Evolutionary conservation across 2,888 invertebrate species (phyloP).

Genomic region (Rhaphigaster nebulosa): DNA sequence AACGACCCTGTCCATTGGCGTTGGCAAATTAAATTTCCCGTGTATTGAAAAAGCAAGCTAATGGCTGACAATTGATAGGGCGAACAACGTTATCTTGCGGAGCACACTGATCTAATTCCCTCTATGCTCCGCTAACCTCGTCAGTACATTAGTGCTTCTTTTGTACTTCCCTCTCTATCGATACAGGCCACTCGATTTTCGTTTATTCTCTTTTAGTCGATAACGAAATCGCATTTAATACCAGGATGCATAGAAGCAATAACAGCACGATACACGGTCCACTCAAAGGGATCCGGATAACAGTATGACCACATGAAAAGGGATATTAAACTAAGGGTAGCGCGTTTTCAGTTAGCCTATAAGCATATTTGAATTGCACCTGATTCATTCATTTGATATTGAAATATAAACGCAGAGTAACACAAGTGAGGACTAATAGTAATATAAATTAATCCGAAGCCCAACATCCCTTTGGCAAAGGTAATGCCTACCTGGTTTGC

Average conservation of each 20-base stretch:
- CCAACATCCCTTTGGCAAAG: not conserved
- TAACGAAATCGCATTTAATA: not conserved
- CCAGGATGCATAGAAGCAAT: not conserved
- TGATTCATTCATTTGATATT: not conserved
- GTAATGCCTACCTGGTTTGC: not conserved
- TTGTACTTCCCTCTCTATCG: not conserved
- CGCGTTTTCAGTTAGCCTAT: too few relatives aligned
- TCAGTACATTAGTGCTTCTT: constrained; percentile 20
- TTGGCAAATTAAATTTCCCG: constrained; percentile 38
- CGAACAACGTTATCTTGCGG: constrained; percentile 29
- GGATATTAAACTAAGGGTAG: too few relatives aligned
- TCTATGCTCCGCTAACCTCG: not conserved
- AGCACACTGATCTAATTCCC: constrained; percentile 24
- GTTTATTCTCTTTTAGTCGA: not conserved
- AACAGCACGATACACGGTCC: not conserved
- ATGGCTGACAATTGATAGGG: constrained; percentile 47
- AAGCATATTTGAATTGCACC: too few relatives aligned
- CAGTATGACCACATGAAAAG: too few relatives aligned
- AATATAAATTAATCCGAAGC: not conserved
- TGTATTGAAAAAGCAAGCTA: not conserved
- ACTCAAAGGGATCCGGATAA: not conserved
- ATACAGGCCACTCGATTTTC: not conserved
- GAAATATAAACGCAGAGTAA: not conserved
- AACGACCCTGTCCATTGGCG: not conserved
- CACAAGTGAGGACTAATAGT: not conserved